Conservation (phyloP, 1,140 invertebrate genomes). For the Zaprionus taronus region DNA sequence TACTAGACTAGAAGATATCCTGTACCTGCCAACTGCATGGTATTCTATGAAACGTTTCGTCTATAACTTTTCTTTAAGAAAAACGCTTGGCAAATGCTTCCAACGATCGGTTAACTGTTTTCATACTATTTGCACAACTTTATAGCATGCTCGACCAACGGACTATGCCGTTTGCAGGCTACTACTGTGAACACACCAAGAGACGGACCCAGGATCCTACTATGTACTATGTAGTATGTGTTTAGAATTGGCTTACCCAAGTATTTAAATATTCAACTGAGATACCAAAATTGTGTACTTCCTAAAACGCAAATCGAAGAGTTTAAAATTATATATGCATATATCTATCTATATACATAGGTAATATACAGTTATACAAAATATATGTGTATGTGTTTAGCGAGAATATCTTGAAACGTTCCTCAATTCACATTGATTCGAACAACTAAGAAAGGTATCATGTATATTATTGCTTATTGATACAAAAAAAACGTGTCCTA, state of each 20-base stretch:
- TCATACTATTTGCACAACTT: constrained; percentile 3
- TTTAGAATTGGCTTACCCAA: constrained; percentile 19
- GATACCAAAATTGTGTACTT: constrained; percentile 23
- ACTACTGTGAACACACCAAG: not conserved
- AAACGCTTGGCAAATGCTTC: not conserved
- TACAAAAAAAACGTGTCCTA: not conserved
- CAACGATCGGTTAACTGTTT: not conserved
- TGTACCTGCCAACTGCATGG: constrained; percentile 1
- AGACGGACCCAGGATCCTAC: not conserved
- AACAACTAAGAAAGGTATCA: constrained; percentile 10
- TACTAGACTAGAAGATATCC: constrained; percentile 17
- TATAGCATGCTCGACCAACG: not conserved
- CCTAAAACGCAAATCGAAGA: constrained; percentile 40
- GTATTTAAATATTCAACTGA: constrained; percentile 12
- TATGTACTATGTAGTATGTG: constrained; percentile 9
- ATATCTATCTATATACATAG: constrained; percentile 24
- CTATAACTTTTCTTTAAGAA: not conserved
- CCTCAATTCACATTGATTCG: constrained; percentile 26
- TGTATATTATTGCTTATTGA: constrained; percentile 13
- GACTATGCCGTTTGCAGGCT: not conserved
- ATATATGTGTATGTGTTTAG: constrained; percentile 11
- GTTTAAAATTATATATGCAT: constrained; percentile 25
- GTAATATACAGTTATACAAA: constrained; percentile 17
- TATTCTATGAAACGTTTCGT: not conserved
- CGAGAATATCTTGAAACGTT: constrained; percentile 24